phyloP scores from a whole-genome alignment of 2,888 invertebrate genomes.

The Eugnorisma glareosa region DNA sequence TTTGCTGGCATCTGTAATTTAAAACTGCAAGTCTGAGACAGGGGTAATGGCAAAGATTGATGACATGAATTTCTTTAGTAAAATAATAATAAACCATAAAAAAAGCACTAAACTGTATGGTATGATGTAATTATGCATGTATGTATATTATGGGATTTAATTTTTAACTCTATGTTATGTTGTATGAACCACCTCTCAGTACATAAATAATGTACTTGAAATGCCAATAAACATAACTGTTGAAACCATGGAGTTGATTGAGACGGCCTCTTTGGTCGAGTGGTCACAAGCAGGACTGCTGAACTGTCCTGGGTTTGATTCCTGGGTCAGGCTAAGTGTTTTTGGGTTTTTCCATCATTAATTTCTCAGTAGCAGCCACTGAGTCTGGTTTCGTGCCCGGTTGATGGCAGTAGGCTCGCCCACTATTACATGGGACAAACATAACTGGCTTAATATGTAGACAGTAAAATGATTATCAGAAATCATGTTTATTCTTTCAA shows the following conservation, averaged over 20 bases:
- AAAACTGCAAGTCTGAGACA: neutral
- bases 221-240: neutral
- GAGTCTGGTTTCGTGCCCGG: neutral
- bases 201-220: neutral
- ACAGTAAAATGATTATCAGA: neutral
- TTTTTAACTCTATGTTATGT: neutral
- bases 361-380: neutral
- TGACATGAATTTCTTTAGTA: neutral
- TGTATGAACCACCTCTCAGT: neutral
- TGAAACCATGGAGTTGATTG: neutral
- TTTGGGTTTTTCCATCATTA: neutral
- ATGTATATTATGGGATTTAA: neutral
- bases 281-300: neutral
- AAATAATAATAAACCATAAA: neutral
- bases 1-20: no score
- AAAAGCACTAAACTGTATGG: neutral
- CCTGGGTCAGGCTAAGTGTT: neutral
- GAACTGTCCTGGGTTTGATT: neutral
- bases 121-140: neutral
- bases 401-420: neutral
- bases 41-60: neutral
- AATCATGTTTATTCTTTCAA: neutral
- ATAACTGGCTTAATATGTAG: neutral
- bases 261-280: neutral
- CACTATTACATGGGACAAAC: neutral